Evolutionary conservation across 2,888 invertebrate genomes (phyloP).

Genomic region (Panorpa germanica): DNA sequence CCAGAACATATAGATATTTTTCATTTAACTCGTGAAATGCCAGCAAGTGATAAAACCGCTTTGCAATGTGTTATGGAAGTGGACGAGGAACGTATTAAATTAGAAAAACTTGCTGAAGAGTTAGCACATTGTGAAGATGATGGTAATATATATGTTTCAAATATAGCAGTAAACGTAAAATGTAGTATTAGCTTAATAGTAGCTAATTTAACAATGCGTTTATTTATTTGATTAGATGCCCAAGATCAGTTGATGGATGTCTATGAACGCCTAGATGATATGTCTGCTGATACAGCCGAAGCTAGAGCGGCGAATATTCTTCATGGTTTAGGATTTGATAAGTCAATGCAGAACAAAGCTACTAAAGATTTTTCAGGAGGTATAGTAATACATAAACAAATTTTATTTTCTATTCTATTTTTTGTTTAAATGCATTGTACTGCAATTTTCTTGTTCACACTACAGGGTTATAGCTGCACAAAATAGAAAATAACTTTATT

Average conservation of each 20-base stretch:
- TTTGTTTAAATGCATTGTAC: background rate
- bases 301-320: constrained; percentile 87
- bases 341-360: constrained; percentile 68
- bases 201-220: background rate
- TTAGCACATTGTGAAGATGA: constrained; percentile 75
- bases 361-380: constrained; percentile 77
- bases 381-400: too few species aligned
- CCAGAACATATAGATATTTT: constrained; percentile 96
- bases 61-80: constrained; percentile 96
- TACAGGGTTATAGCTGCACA: too few species aligned
- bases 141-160: constrained; percentile 26
- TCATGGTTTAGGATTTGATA: constrained; percentile 88
- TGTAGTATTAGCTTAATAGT: constrained; percentile 7
- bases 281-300: constrained; percentile 90
- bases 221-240: constrained; percentile 36
- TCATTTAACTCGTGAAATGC: constrained; percentile 91
- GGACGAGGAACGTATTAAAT: constrained; percentile 75
- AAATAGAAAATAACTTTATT: constrained; percentile 5
- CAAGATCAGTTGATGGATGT: constrained; percentile 96
- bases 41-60: constrained; percentile 93
- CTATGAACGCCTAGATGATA: constrained; percentile 92
- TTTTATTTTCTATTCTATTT: constrained; percentile 1
- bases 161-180: background rate
- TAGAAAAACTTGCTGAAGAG: constrained; percentile 85
- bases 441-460: too few species aligned